Evolutionary conservation across 2,113 vertebrate species (phyloP).

Genomic region (Anas platyrhynchos): DNA sequence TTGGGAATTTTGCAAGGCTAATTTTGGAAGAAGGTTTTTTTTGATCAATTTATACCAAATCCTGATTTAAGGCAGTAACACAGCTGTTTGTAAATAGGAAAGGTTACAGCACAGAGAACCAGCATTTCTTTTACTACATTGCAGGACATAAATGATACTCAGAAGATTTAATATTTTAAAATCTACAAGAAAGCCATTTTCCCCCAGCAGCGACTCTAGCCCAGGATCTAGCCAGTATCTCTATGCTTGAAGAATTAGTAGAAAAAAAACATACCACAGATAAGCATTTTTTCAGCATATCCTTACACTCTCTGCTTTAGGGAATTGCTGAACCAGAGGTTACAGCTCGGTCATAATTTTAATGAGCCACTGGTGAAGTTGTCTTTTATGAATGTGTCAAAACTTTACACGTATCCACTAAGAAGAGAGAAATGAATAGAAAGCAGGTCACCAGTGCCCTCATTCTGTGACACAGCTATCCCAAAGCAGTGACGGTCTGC

Average conservation of each 20-base stretch:
- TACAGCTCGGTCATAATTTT: neutral
- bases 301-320: neutral
- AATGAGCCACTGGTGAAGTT: constrained; percentile 1
- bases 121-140: neutral
- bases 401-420: neutral
- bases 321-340: constrained; percentile 13
- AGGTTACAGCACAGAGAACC: neutral
- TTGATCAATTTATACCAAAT: constrained; percentile 33
- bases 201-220: neutral
- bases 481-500: neutral
- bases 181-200: neutral
- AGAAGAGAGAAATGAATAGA: neutral
- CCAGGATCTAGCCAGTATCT: neutral
- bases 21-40: constrained; percentile 2
- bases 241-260: neutral
- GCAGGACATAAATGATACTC: neutral
- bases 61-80: neutral
- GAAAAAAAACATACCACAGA: neutral
- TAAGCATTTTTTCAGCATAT: constrained; percentile 8
- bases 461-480: neutral
- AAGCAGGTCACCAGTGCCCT: neutral
- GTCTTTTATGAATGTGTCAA: neutral
- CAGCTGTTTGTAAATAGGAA: constrained; percentile 35
- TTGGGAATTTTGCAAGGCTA: constrained; percentile 1
- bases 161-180: constrained; percentile 2